These are phyloP conservation scores for Leptopterna dolabrata DNA, from an alignment of 2,888 invertebrate genomes.

Conservation along the genomic window DNA sequence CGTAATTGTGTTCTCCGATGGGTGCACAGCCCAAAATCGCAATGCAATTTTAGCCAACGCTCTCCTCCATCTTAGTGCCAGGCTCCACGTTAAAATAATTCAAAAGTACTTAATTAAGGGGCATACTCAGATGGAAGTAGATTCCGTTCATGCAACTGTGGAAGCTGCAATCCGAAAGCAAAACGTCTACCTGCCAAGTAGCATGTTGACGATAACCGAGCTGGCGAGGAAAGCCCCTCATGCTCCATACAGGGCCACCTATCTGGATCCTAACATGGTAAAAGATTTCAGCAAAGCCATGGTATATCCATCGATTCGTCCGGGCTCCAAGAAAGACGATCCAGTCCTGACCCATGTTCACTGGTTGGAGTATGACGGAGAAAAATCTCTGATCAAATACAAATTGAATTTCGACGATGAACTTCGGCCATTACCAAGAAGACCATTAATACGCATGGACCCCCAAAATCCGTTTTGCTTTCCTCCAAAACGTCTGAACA, in stretches of 20 bases:
- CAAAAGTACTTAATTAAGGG: slow-evolving; percentile 48
- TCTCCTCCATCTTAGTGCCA: slow-evolving; percentile 31
- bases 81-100: background rate
- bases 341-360: slow-evolving; percentile 50
- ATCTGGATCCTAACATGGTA: slow-evolving; percentile 13
- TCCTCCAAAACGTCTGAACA: background rate
- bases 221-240: slow-evolving; percentile 6
- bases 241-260: background rate
- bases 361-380: slow-evolving; percentile 40
- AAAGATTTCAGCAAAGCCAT: slow-evolving; percentile 50
- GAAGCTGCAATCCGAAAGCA: slow-evolving; percentile 18
- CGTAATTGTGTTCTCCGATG: slow-evolving; percentile 31
- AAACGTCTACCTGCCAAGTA: slow-evolving; percentile 15
- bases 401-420: slow-evolving; percentile 53
- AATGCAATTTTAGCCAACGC: slow-evolving; percentile 35
- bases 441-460: slow-evolving; percentile 23
- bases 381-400: slow-evolving; percentile 29
- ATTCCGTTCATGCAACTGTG: slow-evolving; percentile 16
- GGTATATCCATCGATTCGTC: slow-evolving; percentile 55
- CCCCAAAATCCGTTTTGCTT: background rate
- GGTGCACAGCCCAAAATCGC: slow-evolving; percentile 44
- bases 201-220: slow-evolving; percentile 14
- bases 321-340: slow-evolving; percentile 52
- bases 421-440: slow-evolving; percentile 26
- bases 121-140: slow-evolving; percentile 51